Percentiles rank a stretch among this genome's conserved stretches.
phyloP scores from a whole-genome alignment of 2,797 vertebrate species.

The Poecile montanus region DNA sequence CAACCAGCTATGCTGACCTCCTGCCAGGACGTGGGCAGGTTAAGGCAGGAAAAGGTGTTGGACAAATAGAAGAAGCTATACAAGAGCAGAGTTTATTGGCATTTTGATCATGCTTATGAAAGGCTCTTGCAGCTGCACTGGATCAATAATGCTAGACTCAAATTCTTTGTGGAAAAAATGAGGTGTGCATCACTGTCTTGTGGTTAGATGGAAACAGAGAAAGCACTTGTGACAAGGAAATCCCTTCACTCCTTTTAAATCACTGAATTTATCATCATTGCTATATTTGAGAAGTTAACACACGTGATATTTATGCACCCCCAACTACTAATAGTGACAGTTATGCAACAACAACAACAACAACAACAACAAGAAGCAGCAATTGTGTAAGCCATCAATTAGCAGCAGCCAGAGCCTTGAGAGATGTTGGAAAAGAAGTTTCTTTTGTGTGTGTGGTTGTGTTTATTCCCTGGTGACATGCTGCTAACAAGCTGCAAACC shows the following conservation, averaged over 20 bases:
- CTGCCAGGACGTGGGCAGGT: fast-evolving
- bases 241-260: background rate
- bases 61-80: background rate
- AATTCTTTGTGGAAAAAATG: background rate
- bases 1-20: background rate
- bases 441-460: conserved; percentile 33
- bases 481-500: conserved; percentile 55
- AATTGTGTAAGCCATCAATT: background rate
- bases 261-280: background rate
- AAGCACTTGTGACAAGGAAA: background rate
- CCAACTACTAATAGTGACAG: background rate
- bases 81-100: background rate
- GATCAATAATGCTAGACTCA: background rate
- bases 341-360: background rate
- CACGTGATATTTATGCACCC: background rate
- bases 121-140: background rate
- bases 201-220: background rate
- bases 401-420: background rate
- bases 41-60: background rate
- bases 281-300: background rate
- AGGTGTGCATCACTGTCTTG: background rate
- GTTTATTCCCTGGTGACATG: conserved; percentile 47
- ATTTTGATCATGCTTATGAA: background rate
- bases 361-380: background rate
- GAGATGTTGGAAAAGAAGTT: conserved; percentile 31